These are phyloP conservation scores for Pseudomyrmex gracilis DNA, from an alignment of 1,140 invertebrate genomes.

Conservation along the genomic window DNA sequence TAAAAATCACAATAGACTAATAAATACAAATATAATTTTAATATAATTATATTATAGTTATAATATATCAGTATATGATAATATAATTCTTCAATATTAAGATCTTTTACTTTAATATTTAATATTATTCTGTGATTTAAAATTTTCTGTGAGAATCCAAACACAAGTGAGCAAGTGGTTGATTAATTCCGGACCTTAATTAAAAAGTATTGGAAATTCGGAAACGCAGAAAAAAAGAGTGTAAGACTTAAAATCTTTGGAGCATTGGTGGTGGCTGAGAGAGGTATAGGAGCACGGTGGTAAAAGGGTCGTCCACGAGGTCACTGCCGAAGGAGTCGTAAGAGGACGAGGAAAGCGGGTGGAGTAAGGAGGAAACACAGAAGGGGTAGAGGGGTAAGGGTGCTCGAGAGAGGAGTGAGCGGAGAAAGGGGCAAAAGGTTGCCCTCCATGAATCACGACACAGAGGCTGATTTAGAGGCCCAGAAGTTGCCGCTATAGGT, in stretches of 20 bases:
- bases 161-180: neutral
- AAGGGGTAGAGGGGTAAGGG: conserved; percentile 58
- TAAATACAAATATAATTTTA: neutral
- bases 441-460: conserved; percentile 84
- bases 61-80: neutral
- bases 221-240: conserved; percentile 57
- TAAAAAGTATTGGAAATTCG: conserved; percentile 10
- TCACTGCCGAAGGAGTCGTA: conserved; percentile 81
- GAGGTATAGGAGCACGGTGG: conserved; percentile 71
- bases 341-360: conserved; percentile 73
- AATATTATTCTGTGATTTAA: conserved; percentile 2
- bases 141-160: neutral
- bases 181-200: neutral
- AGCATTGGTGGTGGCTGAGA: conserved; percentile 64
- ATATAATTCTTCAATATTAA: neutral
- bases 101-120: neutral
- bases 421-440: conserved; percentile 76
- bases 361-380: conserved; percentile 67
- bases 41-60: too few relatives aligned
- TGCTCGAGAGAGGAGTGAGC: conserved; percentile 48
- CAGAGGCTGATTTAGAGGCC: conserved; percentile 84
- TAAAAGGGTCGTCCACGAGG: conserved; percentile 82
- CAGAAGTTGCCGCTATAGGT: conserved; percentile 83
- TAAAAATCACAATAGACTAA: neutral
- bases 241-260: conserved; percentile 66